phyloP scores from a whole-genome alignment of 2,113 vertebrate species.

The Phalacrocorax brasilianus region DNA sequence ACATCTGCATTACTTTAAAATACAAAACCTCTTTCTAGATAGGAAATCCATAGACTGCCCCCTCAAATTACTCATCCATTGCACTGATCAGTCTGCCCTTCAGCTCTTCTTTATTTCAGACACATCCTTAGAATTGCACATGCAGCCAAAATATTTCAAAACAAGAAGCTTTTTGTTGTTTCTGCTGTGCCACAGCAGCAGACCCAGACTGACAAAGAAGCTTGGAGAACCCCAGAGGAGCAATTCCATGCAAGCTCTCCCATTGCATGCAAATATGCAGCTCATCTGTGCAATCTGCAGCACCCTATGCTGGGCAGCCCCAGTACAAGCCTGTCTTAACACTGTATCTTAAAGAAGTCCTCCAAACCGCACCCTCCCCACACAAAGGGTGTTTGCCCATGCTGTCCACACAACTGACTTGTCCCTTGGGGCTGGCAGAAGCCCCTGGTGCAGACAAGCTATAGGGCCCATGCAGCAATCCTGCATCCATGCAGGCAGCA shows the following conservation, averaged over 20 bases:
- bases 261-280: accelerated
- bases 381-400: not conserved
- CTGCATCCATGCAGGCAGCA: not conserved
- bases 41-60: not conserved
- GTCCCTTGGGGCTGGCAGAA: not conserved
- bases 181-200: not conserved
- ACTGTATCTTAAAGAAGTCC: not conserved
- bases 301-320: accelerated
- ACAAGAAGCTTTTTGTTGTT: accelerated
- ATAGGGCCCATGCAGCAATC: accelerated
- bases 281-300: accelerated
- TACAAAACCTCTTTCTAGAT: not conserved
- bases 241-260: not conserved
- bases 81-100: too few species aligned
- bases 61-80: not conserved
- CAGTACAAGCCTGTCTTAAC: not conserved
- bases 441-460: not conserved
- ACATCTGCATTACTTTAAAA: not conserved
- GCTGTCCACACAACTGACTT: not conserved
- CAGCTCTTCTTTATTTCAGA: not conserved
- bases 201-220: not conserved
- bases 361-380: not conserved
- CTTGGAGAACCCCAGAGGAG: not conserved
- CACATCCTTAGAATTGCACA: not conserved
- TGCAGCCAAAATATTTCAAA: not conserved